Conservation (phyloP, 2,113 vertebrate genomes). For the Megaleporinus macrocephalus region DNA sequence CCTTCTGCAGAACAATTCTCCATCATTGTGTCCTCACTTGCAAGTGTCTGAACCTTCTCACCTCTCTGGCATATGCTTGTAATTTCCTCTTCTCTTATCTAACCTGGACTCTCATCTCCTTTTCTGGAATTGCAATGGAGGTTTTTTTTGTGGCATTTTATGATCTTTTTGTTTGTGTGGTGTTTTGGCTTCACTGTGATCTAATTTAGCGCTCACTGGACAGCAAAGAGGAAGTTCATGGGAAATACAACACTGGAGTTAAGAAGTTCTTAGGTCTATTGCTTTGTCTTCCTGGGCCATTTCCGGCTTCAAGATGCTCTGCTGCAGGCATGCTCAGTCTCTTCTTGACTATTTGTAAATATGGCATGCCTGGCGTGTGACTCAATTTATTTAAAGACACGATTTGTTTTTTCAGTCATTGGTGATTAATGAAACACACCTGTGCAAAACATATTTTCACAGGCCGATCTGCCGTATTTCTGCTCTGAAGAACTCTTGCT, state of each 20-base stretch:
- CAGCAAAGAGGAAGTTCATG: neutral
- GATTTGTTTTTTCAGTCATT: conserved; percentile 5
- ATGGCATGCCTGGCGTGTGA: conserved; percentile 18
- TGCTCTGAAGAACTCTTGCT: conserved; percentile 6
- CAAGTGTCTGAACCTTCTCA: neutral
- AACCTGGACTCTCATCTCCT: neutral
- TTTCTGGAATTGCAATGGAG: neutral
- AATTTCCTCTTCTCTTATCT: conserved; percentile 43
- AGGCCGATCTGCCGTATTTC: conserved; percentile 19
- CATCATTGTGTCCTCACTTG: conserved; percentile 13
- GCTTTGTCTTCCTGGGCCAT: neutral
- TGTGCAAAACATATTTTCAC: conserved; percentile 16
- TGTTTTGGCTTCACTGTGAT: neutral
- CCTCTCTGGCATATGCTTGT: conserved; percentile 39
- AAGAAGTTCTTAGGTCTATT: neutral
- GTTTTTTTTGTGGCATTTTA: neutral
- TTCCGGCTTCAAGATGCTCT: neutral
- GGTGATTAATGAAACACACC: conserved; percentile 34
- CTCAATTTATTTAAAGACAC: conserved; percentile 7
- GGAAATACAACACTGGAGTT: neutral
- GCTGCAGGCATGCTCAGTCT: neutral
- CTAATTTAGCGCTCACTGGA: neutral
- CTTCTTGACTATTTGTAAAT: conserved; percentile 30
- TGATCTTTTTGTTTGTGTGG: conserved; percentile 14
- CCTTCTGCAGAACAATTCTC: neutral